These are phyloP conservation scores for Periophthalmodon schlosseri DNA, from an alignment of 2,113 vertebrate genomes.

Conservation along the genomic window DNA sequence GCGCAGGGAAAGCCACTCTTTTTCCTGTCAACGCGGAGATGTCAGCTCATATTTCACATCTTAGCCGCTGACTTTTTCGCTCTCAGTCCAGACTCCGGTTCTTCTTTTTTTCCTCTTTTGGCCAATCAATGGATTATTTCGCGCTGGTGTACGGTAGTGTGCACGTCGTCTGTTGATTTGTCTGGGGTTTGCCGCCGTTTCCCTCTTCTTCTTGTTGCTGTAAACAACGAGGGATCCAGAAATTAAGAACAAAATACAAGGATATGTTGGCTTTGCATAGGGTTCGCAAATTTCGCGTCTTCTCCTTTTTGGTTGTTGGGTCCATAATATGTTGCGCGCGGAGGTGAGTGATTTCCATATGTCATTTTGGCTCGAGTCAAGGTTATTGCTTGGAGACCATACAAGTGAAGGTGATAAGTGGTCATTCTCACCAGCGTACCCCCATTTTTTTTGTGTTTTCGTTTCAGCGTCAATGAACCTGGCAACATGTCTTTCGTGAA, in stretches of 20 bases:
- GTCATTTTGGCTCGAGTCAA: constrained; percentile 43
- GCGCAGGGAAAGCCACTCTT: constrained; percentile 30
- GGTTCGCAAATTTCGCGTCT: constrained; percentile 61
- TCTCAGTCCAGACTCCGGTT: neutral
- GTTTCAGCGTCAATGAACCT: constrained; percentile 86
- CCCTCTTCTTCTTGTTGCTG: constrained; percentile 19
- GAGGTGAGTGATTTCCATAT: constrained; percentile 55
- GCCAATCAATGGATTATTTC: constrained; percentile 58
- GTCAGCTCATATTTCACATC: constrained; percentile 42
- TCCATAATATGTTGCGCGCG: constrained; percentile 74
- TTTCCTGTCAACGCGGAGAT: constrained; percentile 27
- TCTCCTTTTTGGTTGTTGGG: constrained; percentile 66
- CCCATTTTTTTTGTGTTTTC: neutral
- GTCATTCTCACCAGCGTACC: neutral
- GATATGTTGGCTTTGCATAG: constrained; percentile 55
- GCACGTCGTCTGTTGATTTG: constrained; percentile 36
- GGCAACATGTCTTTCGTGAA: constrained; percentile 95
- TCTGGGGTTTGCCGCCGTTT: neutral
- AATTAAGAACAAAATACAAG: constrained; percentile 12
- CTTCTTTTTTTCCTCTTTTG: constrained; percentile 35
- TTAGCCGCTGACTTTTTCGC: constrained; percentile 47
- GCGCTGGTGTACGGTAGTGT: constrained; percentile 44
- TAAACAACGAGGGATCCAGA: constrained; percentile 22
- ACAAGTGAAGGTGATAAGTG: constrained; percentile 28
- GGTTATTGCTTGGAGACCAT: constrained; percentile 47